Evolutionary conservation across 2,888 invertebrate genomes (phyloP), one percentile per base, ranked within the genome.

Genomic region (Chalcis sispes): DNA sequence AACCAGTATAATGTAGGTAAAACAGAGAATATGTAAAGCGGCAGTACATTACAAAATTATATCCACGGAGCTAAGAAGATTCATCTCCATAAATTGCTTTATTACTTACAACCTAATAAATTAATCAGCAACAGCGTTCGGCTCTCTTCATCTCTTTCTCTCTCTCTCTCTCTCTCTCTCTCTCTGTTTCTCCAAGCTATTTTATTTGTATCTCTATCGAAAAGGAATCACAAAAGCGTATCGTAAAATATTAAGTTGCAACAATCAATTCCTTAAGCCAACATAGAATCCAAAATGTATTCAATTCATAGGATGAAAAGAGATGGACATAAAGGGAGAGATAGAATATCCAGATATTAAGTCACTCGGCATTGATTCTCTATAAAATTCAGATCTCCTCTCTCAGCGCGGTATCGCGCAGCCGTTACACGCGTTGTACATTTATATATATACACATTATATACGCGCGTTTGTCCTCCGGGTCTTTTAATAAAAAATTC

Each of bases 401-500:
- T 27, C 7, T n/a, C 25, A 4, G 18, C 20, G 20, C 50, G 15
- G 10, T 15, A 8, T 5, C 7, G 18, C 42, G 10, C 50, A 64
- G 32, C 32, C 32, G 20, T 10, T 50, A 20, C 32, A 64, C 25
- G 27, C 15, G 1, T 15, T 10, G 27, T 7, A 36, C 36, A 36
- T 36, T 36, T 25, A n/a, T n/a, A n/a, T n/a, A n/a, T 29, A 10
- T 20, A 3, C 20, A 1, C 25, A 7, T 36, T 27, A 40, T 18
- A 4, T 15, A 8, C 40, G 15, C 61, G 40, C 23, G n/a, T 50
- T 36, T 25, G 46, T 32, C 75, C 29, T 46, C 20, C 48, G 62
- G 36, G 40, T 62, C 56, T 58, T 77, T 72, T 67, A 77, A 72
- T 72, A 69, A 72, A 77, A 69, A 64, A 72, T 77, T 72, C 67